A percentile compares a stretch with the other conserved stretches of the same genome.
Evolutionary conservation across 2,113 vertebrate species (phyloP).

Genomic region (Spermophilus dauricus): DNA sequence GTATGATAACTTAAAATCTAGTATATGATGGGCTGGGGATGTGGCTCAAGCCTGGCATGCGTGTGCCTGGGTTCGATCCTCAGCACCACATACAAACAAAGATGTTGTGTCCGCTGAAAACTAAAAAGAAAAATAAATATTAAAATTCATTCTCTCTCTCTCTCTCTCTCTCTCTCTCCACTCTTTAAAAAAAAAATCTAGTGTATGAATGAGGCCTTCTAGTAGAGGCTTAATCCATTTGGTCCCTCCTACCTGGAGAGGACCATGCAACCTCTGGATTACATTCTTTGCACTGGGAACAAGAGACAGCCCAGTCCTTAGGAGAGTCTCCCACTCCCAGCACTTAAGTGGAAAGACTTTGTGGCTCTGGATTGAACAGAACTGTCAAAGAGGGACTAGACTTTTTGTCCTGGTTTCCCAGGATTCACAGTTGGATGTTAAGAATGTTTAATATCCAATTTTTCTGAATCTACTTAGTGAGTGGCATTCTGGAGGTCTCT

Average conservation of each 20-base stretch:
- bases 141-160: no score
- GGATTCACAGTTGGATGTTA: not conserved
- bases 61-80: no score
- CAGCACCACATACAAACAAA: no score
- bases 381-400: not conserved
- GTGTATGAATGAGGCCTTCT: not conserved
- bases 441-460: not conserved
- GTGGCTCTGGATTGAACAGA: not conserved
- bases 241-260: not conserved
- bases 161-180: no score
- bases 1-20: not conserved
- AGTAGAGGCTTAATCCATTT: not conserved
- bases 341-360: not conserved
- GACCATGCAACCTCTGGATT: not conserved
- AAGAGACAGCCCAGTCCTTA: not conserved
- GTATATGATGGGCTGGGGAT: not conserved
- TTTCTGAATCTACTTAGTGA: constrained; percentile 29
- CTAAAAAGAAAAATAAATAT: no score
- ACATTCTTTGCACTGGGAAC: not conserved
- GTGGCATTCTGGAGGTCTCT: not conserved
- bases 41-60: no score
- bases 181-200: not conserved
- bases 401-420: not conserved
- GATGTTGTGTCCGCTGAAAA: no score
- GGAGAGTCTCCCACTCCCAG: not conserved